phyloP scores from a whole-genome alignment of 2,113 vertebrate species.

The Martes martes region DNA sequence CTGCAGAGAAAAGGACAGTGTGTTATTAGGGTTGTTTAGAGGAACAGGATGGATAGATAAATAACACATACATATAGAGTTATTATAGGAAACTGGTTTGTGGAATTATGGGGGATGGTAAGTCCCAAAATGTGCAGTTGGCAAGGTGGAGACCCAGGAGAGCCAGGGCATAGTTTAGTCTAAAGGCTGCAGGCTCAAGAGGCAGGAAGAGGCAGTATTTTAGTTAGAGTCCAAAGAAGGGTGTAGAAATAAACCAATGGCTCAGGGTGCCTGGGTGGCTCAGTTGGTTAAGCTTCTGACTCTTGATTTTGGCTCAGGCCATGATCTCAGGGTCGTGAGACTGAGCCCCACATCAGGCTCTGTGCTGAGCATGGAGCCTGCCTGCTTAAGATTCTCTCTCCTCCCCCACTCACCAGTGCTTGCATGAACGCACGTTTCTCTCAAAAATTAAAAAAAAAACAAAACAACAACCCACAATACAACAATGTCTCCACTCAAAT shows the following conservation, averaged over 20 bases:
- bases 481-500: too few species aligned
- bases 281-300: neutral
- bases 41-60: neutral
- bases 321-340: neutral
- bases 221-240: neutral
- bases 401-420: too few species aligned
- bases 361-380: too few species aligned
- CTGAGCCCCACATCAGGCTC: too few species aligned
- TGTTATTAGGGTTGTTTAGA: neutral
- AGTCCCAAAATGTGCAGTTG: neutral
- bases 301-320: neutral
- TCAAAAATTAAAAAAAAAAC: too few species aligned
- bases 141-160: neutral
- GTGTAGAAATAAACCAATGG: neutral
- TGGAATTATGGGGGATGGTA: neutral
- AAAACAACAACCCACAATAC: too few species aligned
- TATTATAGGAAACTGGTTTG: neutral
- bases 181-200: neutral
- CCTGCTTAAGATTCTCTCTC: too few species aligned
- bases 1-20: neutral
- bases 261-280: neutral
- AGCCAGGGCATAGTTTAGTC: neutral
- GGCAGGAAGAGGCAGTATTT: neutral
- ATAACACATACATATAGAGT: neutral
- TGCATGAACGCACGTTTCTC: too few species aligned